Percentiles rank a stretch among this genome's conserved stretches.
These are phyloP conservation scores for mouse (Mus musculus) DNA, from an alignment of 2,113 vertebrate genomes.

Conservation along the genomic window DNA sequence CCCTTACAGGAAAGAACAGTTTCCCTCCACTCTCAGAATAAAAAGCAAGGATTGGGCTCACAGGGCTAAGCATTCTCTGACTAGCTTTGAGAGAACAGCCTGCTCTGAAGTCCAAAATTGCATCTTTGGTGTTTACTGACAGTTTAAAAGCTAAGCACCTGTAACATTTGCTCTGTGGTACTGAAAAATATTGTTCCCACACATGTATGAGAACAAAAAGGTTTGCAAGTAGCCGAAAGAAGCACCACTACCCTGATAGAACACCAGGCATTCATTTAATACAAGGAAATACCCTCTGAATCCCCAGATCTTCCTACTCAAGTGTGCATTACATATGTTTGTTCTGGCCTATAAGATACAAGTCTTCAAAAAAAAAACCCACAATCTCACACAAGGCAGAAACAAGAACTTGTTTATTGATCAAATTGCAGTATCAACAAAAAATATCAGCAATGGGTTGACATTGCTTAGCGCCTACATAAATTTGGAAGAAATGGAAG, in stretches of 20 bases:
- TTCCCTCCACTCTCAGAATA: too few relatives aligned
- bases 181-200: too few relatives aligned
- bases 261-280: background rate
- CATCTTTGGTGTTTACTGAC: too few relatives aligned
- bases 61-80: too few relatives aligned
- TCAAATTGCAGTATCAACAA: background rate
- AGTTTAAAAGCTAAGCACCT: background rate
- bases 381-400: background rate
- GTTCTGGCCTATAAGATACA: background rate
- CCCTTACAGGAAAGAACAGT: too few relatives aligned
- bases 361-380: background rate
- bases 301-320: background rate
- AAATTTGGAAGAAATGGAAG: background rate
- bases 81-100: too few relatives aligned
- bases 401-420: background rate
- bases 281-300: background rate
- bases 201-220: background rate
- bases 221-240: too few relatives aligned
- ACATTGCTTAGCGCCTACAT: background rate
- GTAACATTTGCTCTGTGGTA: background rate
- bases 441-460: background rate
- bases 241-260: too few relatives aligned
- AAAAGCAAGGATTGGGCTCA: too few relatives aligned
- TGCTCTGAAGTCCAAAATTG: too few relatives aligned
- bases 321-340: background rate